phyloP scores from a whole-genome alignment of 1,140 invertebrate species.

The Procambarus clarkii region DNA sequence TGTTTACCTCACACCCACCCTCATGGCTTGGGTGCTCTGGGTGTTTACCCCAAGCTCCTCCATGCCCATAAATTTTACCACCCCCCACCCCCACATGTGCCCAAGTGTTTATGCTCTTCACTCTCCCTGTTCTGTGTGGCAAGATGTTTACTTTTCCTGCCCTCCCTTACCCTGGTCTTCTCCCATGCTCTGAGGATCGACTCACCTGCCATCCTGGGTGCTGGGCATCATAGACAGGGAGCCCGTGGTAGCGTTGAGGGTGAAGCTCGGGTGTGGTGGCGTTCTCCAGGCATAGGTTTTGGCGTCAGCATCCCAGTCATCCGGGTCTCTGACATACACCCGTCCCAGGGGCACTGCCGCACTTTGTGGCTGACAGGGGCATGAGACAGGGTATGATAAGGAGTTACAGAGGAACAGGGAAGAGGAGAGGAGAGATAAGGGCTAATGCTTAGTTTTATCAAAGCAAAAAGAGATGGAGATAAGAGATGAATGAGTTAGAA shows the following conservation, averaged over 20 bases:
- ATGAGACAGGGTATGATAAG: neutral
- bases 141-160: neutral
- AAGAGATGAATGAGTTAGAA: too few species aligned
- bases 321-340: constrained; percentile 6
- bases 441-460: too few species aligned
- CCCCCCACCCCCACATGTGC: too few species aligned
- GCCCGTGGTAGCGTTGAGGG: neutral
- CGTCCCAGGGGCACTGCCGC: neutral
- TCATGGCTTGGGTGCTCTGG: too few species aligned
- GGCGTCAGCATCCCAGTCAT: constrained; percentile 8
- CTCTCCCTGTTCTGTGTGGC: too few species aligned
- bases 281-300: constrained; percentile 18
- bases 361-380: neutral
- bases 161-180: neutral
- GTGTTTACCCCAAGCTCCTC: too few species aligned
- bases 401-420: neutral
- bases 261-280: neutral
- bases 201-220: constrained; percentile 1
- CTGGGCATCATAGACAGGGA: neutral
- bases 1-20: too few species aligned
- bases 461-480: too few species aligned
- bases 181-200: too few species aligned
- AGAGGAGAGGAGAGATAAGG: neutral
- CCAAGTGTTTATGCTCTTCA: too few species aligned
- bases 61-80: too few species aligned